Evolutionary conservation across 2,888 invertebrate genomes (phyloP).

Genomic region (Amphipoea lucens): DNA sequence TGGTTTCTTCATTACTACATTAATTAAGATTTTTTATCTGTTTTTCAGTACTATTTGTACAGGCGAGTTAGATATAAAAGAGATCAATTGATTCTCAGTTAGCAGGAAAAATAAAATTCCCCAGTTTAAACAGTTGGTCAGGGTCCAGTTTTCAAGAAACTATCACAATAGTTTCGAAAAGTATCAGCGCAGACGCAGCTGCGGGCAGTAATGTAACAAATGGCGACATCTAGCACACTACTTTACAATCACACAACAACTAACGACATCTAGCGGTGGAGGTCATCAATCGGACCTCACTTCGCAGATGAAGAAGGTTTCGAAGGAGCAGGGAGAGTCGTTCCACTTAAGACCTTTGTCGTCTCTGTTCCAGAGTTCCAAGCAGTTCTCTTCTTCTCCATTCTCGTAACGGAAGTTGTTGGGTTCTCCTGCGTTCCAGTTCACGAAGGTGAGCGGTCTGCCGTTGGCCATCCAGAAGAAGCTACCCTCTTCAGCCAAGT

Average conservation of each 20-base stretch:
- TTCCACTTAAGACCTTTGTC: constrained; percentile 98
- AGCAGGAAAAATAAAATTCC: not conserved
- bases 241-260: constrained; percentile 74
- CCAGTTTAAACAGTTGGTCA: constrained; percentile 39
- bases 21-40: not conserved
- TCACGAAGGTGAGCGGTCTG: constrained; percentile 96
- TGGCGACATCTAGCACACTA: constrained; percentile 78
- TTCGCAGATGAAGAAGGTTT: constrained; percentile 98
- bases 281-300: constrained; percentile 90
- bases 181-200: constrained; percentile 54
- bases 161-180: constrained; percentile 46
- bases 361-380: constrained; percentile 97
- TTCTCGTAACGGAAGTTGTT: constrained; percentile 98
- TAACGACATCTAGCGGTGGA: constrained; percentile 55
- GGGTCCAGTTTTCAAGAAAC: constrained; percentile 49
- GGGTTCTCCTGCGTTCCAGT: constrained; percentile 98
- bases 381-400: constrained; percentile 97
- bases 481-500: constrained; percentile 96
- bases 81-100: constrained; percentile 54
- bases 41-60: constrained; percentile 23
- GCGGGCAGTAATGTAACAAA: constrained; percentile 57
- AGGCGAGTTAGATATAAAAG: constrained; percentile 31
- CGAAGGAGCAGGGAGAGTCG: constrained; percentile 97
- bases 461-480: constrained; percentile 99
- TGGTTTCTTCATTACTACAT: constrained; percentile 37